Evolutionary conservation across 2,797 vertebrate genomes (phyloP).

Genomic region (Sebastes goodei): DNA sequence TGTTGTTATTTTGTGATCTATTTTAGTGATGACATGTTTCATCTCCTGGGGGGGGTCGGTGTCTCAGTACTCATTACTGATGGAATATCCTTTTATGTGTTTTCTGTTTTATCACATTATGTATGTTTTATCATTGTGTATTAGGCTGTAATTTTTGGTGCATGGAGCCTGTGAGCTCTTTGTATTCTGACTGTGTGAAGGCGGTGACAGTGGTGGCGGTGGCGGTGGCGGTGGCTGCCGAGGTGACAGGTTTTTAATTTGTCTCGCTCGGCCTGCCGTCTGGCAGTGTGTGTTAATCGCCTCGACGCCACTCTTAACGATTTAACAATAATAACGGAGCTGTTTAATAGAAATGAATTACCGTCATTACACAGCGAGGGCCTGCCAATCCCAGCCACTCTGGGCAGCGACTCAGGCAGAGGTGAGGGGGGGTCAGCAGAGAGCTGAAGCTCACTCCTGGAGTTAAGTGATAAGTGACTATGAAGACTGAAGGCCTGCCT

Average conservation of each 20-base stretch:
- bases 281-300: conserved; percentile 64
- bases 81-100: not conserved
- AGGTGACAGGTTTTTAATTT: conserved; percentile 65
- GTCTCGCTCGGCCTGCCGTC: conserved; percentile 51
- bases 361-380: conserved; percentile 61
- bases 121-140: not conserved
- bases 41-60: not conserved
- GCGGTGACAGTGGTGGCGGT: conserved; percentile 6
- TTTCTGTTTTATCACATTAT: not conserved
- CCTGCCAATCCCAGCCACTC: conserved; percentile 65
- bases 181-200: conserved; percentile 16
- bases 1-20: not conserved
- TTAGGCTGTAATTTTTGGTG: not conserved
- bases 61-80: not conserved
- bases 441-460: conserved; percentile 33
- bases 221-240: not conserved
- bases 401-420: conserved; percentile 4
- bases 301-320: conserved; percentile 61
- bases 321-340: conserved; percentile 74
- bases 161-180: not conserved
- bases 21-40: not conserved
- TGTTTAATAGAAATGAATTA: conserved; percentile 79
- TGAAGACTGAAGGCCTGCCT: conserved; percentile 12
- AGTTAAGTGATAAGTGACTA: conserved; percentile 49
- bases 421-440: not conserved